Evolutionary conservation across 2,888 invertebrate species (phyloP).

Genomic region (Apamea crenata): DNA sequence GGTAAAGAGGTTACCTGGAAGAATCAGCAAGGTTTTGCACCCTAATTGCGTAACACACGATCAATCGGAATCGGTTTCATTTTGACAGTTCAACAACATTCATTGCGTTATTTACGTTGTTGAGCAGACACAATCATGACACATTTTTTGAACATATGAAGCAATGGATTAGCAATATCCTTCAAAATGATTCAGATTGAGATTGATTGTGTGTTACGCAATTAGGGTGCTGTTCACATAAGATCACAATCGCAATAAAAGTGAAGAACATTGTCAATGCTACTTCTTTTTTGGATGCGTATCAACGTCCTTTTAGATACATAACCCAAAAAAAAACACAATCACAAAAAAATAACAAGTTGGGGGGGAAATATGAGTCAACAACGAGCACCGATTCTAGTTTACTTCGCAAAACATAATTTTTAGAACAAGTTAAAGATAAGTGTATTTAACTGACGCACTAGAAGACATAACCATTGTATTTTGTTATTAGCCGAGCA

Average conservation of each 20-base stretch:
- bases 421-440: background rate
- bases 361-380: background rate
- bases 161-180: too few relatives aligned
- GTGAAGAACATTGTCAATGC: background rate
- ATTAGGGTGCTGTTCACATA: background rate
- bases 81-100: too few relatives aligned
- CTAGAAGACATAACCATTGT: background rate
- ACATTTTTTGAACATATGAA: too few relatives aligned
- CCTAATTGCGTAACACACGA: too few relatives aligned
- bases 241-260: background rate
- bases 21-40: background rate
- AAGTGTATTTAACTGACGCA: background rate
- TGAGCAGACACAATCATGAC: too few relatives aligned
- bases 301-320: background rate
- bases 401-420: background rate
- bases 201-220: too few relatives aligned
- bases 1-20: background rate
- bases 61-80: too few relatives aligned
- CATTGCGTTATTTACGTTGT: too few relatives aligned
- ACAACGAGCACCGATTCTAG: background rate
- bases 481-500: conserved; percentile 3
- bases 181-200: too few relatives aligned
- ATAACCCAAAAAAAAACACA: background rate
- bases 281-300: background rate
- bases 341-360: too few relatives aligned